Conservation (phyloP, 2,113 vertebrate genomes). For the Rhipidura dahli region DNA sequence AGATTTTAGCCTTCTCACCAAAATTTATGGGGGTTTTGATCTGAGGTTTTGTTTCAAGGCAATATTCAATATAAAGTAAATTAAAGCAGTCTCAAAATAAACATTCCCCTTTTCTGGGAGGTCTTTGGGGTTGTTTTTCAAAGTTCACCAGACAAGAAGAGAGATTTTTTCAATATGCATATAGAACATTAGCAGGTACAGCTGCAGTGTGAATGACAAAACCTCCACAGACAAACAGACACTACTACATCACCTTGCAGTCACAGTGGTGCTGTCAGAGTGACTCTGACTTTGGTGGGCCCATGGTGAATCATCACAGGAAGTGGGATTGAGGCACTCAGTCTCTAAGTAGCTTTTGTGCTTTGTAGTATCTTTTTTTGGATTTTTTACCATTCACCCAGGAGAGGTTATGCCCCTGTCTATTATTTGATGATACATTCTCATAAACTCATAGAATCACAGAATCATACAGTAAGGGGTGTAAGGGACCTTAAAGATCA, state of each 20-base stretch:
- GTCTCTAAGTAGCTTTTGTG: neutral
- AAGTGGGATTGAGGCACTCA: neutral
- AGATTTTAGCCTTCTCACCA: neutral
- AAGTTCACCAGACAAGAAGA: neutral
- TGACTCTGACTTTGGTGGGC: neutral
- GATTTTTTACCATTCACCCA: neutral
- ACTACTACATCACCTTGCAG: neutral
- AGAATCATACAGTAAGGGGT: neutral
- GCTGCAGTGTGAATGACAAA: neutral
- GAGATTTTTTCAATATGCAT: neutral
- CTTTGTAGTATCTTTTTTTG: neutral
- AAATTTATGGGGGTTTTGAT: neutral
- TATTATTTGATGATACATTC: neutral
- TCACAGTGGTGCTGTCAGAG: neutral
- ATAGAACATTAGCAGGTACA: neutral
- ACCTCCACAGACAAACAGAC: neutral
- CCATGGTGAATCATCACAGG: neutral
- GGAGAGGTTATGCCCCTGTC: neutral
- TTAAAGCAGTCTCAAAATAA: neutral
- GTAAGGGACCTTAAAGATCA: neutral
- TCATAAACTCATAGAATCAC: neutral
- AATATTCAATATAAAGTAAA: conserved; percentile 15
- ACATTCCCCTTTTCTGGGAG: neutral
- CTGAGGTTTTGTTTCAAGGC: neutral
- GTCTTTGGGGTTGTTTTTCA: neutral